These are phyloP conservation scores for Marisa cornuarietis DNA, from an alignment of 1,140 invertebrate genomes.

Conservation along the genomic window DNA sequence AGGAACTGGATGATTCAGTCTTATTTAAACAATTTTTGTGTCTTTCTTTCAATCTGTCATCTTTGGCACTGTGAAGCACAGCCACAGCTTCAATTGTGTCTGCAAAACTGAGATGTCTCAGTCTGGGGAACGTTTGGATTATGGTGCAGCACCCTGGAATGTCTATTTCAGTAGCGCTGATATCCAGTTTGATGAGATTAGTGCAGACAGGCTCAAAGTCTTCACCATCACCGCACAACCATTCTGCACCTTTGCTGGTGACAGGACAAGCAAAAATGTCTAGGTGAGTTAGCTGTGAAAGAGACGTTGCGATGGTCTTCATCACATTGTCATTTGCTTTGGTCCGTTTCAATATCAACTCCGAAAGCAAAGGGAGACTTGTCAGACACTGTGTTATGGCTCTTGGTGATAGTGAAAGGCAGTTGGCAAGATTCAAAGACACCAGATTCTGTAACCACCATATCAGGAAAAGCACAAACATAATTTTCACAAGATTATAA, in stretches of 20 bases:
- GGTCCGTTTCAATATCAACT: constrained; percentile 7
- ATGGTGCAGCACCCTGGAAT: constrained; percentile 9
- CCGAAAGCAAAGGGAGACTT: constrained; percentile 7
- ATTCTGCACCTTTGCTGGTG: constrained; percentile 17
- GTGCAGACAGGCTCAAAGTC: constrained; percentile 13
- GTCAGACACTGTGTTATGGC: constrained; percentile 11
- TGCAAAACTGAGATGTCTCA: constrained; percentile 10
- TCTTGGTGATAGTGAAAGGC: background rate
- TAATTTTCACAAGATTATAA: too few species aligned
- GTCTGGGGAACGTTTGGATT: constrained; percentile 5
- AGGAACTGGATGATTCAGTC: background rate
- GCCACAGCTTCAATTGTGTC: constrained; percentile 24
- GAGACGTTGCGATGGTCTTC: background rate
- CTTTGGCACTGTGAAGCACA: background rate
- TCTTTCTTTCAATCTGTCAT: constrained; percentile 1
- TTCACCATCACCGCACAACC: constrained; percentile 5
- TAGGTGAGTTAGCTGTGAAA: constrained; percentile 7
- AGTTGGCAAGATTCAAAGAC: constrained; percentile 22
- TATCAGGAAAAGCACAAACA: background rate
- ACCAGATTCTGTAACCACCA: constrained; percentile 21
- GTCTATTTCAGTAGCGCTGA: constrained; percentile 25
- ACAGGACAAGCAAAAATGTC: constrained; percentile 26
- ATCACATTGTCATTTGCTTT: constrained; percentile 17
- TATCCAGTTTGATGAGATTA: constrained; percentile 18
- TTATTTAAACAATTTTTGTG: background rate